Conservation (phyloP, 2,797 vertebrate species). For the Ambastaia sidthimunki region DNA sequence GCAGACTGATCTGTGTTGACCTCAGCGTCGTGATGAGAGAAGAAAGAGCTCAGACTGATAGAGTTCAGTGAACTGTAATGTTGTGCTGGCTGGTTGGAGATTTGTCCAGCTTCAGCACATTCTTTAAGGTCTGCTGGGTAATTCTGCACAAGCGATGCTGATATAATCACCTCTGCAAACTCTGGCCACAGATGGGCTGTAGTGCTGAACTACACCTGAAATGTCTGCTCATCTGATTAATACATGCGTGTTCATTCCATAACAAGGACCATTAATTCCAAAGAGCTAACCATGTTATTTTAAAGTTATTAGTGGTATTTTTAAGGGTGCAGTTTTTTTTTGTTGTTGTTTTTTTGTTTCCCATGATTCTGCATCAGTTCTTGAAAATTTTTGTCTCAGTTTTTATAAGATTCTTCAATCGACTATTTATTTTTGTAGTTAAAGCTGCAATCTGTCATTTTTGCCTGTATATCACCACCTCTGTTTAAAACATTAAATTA, state of each 20-base stretch:
- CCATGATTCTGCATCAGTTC: too few relatives aligned
- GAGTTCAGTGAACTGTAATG: conserved; percentile 30
- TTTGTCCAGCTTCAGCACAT: conserved; percentile 47
- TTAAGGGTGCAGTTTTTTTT: too few relatives aligned
- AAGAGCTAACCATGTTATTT: background rate
- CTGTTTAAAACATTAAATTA: too few relatives aligned
- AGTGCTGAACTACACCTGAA: background rate
- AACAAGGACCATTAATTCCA: background rate
- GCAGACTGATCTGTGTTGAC: conserved; percentile 9
- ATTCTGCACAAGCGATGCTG: conserved; percentile 27
- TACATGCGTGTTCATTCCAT: background rate
- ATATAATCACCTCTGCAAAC: conserved; percentile 28
- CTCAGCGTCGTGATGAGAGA: conserved; percentile 20
- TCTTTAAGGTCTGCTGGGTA: conserved; percentile 59
- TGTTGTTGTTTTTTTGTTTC: too few relatives aligned
- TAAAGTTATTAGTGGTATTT: background rate
- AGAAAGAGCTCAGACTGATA: conserved; percentile 25
- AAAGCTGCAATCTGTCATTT: background rate
- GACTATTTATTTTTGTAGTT: background rate
- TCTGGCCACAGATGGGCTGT: background rate
- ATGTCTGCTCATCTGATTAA: background rate
- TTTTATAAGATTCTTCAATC: background rate
- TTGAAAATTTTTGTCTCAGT: too few relatives aligned
- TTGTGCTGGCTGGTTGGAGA: conserved; percentile 8
- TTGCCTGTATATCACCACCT: too few relatives aligned